phyloP scores from a whole-genome alignment of 2,888 invertebrate genomes.

The Cerastis leucographa region DNA sequence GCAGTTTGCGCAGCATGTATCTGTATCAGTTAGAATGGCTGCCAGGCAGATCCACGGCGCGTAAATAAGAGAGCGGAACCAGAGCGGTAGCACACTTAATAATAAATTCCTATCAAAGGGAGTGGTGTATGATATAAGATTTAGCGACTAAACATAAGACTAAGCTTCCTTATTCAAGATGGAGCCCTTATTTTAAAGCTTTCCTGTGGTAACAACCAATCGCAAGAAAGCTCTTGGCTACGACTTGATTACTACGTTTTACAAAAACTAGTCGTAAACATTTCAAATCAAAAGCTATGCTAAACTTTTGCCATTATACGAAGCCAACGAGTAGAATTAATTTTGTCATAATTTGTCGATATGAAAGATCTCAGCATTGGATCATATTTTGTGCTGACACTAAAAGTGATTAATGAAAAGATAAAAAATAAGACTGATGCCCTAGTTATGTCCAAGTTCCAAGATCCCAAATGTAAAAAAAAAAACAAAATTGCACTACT shows the following conservation, averaged over 20 bases:
- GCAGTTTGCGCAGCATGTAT: slow-evolving; percentile 61
- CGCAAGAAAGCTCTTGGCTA: background rate
- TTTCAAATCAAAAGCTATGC: too few relatives aligned
- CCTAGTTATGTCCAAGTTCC: too few relatives aligned
- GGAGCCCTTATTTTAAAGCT: background rate
- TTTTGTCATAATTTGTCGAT: background rate
- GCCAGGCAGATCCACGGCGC: slow-evolving; percentile 66
- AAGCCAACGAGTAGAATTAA: background rate
- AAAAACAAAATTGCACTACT: too few relatives aligned
- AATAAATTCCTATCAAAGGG: slow-evolving; percentile 68
- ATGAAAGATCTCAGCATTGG: background rate
- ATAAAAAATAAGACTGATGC: too few relatives aligned
- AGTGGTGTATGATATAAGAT: slow-evolving; percentile 33
- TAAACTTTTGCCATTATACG: background rate
- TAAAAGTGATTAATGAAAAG: background rate
- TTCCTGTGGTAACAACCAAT: background rate
- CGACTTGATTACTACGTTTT: background rate
- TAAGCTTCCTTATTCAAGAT: background rate
- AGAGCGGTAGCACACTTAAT: slow-evolving; percentile 71
- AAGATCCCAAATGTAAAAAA: too few relatives aligned
- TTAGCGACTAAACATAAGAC: slow-evolving; percentile 23
- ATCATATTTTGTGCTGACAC: background rate
- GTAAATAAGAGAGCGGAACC: slow-evolving; percentile 68
- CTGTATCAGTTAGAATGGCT: slow-evolving; percentile 70
- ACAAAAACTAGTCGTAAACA: background rate